Conservation (phyloP, 2,113 vertebrate genomes). For the Merops nubicus region DNA sequence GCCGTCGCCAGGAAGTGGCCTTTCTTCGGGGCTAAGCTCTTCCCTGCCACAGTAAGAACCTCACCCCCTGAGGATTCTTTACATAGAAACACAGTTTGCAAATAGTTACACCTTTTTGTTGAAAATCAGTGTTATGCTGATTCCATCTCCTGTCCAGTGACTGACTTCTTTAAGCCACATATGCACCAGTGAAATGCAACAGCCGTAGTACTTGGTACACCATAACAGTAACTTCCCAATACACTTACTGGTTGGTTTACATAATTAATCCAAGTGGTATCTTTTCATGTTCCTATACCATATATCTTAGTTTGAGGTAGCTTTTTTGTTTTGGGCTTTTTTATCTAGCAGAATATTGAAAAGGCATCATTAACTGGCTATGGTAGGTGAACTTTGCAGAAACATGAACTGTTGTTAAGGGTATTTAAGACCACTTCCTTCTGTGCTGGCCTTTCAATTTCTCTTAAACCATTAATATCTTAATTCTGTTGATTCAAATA, state of each 20-base stretch:
- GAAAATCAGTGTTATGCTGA: neutral
- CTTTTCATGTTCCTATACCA: neutral
- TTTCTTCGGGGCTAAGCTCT: conserved; percentile 93
- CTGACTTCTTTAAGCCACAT: neutral
- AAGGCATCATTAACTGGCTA: neutral
- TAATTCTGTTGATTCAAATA: neutral
- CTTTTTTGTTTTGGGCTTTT: neutral
- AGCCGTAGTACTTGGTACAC: neutral
- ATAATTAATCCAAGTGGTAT: neutral
- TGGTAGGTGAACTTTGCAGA: neutral
- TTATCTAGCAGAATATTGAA: neutral
- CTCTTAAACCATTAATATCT: neutral
- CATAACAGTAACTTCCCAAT: neutral
- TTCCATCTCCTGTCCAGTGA: neutral
- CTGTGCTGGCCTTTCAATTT: neutral
- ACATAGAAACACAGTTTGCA: neutral
- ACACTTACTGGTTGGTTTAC: neutral
- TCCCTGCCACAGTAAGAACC: conserved; percentile 87
- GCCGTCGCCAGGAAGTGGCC: conserved; percentile 95
- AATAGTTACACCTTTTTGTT: neutral
- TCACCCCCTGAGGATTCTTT: neutral
- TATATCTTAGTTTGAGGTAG: neutral
- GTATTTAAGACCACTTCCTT: neutral
- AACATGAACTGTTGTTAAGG: neutral
- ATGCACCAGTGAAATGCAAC: neutral